A percentile compares a stretch with the other conserved stretches of the same genome.
Evolutionary conservation across 2,113 vertebrate species (phyloP).

Genomic region (Thalassarche chlororhynchos): DNA sequence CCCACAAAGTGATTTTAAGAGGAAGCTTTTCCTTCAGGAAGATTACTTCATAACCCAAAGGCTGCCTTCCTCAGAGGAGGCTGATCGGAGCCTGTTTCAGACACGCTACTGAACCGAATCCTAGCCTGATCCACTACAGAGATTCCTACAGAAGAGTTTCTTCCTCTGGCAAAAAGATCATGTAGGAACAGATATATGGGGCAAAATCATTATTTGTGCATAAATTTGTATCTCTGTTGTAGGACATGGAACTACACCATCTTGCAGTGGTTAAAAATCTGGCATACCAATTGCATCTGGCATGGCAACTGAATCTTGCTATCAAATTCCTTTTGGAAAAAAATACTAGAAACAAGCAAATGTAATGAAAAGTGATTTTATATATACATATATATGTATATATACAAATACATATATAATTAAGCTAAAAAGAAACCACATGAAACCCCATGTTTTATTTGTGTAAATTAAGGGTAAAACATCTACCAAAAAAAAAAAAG

Average conservation of each 20-base stretch:
- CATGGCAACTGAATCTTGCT: background rate
- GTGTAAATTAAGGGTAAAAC: background rate
- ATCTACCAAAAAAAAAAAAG: background rate
- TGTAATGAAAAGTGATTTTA: background rate
- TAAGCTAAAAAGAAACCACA: background rate
- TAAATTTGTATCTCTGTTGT: background rate
- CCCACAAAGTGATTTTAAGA: background rate
- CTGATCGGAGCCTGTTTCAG: background rate
- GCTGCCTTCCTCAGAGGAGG: background rate
- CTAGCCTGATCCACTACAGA: background rate
- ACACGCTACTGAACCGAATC: background rate
- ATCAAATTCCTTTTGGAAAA: background rate
- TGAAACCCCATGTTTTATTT: background rate
- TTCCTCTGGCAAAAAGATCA: background rate
- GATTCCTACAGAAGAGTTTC: background rate
- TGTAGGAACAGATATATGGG: background rate
- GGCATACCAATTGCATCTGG: background rate
- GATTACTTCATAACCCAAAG: background rate
- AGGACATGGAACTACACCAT: background rate
- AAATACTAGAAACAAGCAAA: background rate
- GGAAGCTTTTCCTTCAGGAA: background rate
- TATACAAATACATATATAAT: background rate
- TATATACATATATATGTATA: background rate
- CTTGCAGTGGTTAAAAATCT: background rate
- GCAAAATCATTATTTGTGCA: background rate